Conservation (phyloP, 2,888 invertebrate species). For the Pinctada fucata region DNA sequence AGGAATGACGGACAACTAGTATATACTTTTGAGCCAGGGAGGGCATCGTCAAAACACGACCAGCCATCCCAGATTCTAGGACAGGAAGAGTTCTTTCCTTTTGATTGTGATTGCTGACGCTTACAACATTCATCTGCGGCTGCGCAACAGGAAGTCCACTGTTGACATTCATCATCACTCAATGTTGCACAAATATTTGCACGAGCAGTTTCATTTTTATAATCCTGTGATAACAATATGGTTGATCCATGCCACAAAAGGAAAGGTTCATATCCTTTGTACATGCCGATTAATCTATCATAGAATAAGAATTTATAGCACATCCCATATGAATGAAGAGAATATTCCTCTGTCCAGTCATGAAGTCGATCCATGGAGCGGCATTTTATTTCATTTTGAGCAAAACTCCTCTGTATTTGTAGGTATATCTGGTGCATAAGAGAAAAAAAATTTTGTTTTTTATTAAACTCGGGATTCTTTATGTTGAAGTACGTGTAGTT, state of each 20-base stretch:
- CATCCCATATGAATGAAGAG: not conserved
- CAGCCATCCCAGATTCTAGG: slow-evolving; percentile 69
- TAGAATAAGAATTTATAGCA: not conserved
- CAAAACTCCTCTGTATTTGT: too few relatives aligned
- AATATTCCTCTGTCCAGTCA: not conserved
- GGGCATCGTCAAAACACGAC: slow-evolving; percentile 64
- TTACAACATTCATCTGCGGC: slow-evolving; percentile 58
- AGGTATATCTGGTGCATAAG: too few relatives aligned
- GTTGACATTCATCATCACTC: slow-evolving; percentile 51
- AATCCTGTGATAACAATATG: slow-evolving; percentile 3
- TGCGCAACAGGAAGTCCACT: slow-evolving; percentile 60
- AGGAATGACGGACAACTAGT: slow-evolving; percentile 61
- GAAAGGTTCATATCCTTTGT: not conserved
- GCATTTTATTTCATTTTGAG: not conserved
- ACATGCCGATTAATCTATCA: not conserved
- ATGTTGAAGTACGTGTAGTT: too few relatives aligned
- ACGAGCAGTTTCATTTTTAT: not conserved
- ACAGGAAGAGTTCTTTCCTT: slow-evolving; percentile 49
- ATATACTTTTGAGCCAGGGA: slow-evolving; percentile 45
- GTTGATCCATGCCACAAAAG: not conserved
- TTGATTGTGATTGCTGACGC: slow-evolving; percentile 41
- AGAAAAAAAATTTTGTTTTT: too few relatives aligned
- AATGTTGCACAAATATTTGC: slow-evolving; percentile 52
- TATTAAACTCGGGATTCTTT: too few relatives aligned
- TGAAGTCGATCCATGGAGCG: not conserved